Conservation (phyloP, 2,113 vertebrate species). For the Anseranas semipalmata region DNA sequence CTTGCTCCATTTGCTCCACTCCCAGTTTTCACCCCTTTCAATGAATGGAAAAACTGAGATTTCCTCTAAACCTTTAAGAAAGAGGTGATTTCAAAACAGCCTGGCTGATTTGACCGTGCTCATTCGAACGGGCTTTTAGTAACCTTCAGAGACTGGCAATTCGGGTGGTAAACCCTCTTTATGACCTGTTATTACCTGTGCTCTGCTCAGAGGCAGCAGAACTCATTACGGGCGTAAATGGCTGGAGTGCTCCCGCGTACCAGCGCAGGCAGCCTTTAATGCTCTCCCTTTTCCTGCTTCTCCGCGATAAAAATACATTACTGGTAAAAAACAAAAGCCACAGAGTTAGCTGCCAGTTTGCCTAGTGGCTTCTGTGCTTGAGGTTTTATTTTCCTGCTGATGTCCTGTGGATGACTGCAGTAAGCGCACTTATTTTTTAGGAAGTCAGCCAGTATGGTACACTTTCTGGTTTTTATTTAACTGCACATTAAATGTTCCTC, state of each 20-base stretch:
- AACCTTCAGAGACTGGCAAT: constrained; percentile 24
- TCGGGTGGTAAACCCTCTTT: constrained; percentile 21
- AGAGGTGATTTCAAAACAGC: neutral
- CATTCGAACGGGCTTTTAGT: neutral
- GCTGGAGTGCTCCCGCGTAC: neutral
- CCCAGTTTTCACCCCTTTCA: neutral
- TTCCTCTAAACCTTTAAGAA: neutral
- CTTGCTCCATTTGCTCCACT: neutral
- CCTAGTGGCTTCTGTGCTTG: neutral
- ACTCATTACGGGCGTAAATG: neutral
- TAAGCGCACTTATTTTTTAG: neutral
- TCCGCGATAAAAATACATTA: neutral
- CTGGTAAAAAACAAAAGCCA: neutral
- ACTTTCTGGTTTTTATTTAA: constrained; percentile 20
- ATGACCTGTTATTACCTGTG: constrained; percentile 29
- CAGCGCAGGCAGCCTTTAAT: neutral
- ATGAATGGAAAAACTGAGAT: neutral
- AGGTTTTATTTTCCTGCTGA: neutral
- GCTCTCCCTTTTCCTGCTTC: constrained; percentile 5
- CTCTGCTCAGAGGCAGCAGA: constrained; percentile 44
- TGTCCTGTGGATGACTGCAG: neutral
- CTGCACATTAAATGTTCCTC: neutral
- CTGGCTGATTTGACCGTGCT: neutral
- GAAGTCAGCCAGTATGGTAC: neutral
- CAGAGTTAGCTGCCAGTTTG: neutral